These are phyloP conservation scores for Neotragus pygmaeus DNA, from an alignment of 2,113 vertebrate genomes.

Conservation along the genomic window DNA sequence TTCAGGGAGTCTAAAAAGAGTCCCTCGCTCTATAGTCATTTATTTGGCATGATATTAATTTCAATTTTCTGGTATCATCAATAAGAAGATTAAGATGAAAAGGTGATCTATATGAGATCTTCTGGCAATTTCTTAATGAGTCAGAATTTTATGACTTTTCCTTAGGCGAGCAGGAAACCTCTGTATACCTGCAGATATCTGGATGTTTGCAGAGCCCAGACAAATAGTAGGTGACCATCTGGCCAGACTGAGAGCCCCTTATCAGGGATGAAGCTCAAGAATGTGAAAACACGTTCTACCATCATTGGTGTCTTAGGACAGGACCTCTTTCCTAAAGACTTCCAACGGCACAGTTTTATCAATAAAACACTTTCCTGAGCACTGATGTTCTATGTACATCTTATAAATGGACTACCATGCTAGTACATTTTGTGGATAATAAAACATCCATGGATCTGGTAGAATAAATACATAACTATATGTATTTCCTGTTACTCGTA, in stretches of 20 bases:
- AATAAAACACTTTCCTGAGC: neutral
- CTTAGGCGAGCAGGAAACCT: neutral
- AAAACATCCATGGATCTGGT: neutral
- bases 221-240: neutral
- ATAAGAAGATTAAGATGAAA: neutral
- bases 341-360: neutral
- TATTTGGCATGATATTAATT: neutral
- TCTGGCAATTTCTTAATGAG: neutral
- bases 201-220: neutral
- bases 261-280: neutral
- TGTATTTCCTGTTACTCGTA: neutral
- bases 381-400: neutral
- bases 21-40: neutral
- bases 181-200: neutral
- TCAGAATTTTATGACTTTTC: neutral
- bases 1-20: neutral
- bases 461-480: neutral
- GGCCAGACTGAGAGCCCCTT: neutral
- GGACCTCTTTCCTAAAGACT: neutral
- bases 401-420: neutral
- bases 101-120: neutral
- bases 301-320: neutral
- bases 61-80: neutral
- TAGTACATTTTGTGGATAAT: neutral
- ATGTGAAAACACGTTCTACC: neutral